Base-by-base conservation (phyloP, 2,113 vertebrate species). In the Pantherophis guttatus region DNA sequence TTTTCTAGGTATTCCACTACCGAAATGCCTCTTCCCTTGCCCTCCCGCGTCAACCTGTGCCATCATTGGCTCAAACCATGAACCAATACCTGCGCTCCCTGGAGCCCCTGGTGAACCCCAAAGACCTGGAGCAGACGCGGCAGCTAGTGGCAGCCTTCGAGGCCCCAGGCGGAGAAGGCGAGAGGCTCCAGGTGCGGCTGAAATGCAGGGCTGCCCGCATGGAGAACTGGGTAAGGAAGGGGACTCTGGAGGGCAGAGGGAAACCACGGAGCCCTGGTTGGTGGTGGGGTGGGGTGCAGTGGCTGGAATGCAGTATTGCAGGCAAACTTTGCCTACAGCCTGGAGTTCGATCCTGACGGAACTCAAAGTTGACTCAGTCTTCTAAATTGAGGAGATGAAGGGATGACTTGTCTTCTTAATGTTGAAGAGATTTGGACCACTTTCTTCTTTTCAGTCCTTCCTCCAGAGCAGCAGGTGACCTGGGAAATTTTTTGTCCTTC, bases 201-300 rank as follows among this genome's bases (percentile, higher is more conserved):
- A 96, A 98, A 93, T 98, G 86, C 44, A 96, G 98, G 92, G 97
- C 97, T 2, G 97, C 96, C 75, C 90, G 95, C 89, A 96, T 95
- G 13, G 97, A 97, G 90, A 98, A 98, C 96, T 98, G 98, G 98
- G 98, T 98, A 91, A 89, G 97, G 94, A 57, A 81, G 17, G 3
- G 33, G 13, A 0, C 3, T 8, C 9, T 19, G 48, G 91, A 33
- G 23, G 33, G 23, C 50, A 24, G 89, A 1, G 26, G 23, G 8
- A 29, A 65, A 65, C 26, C 11, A 5, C 13, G 62, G 65, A 15
- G 29, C 29, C 29, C 29, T 70, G 29, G 3, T 44, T 44, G 39
- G 39, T 44, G 39, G 39, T 44, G 39, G 39, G 39, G 39, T 39
- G 57, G 24, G 26, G 12, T 15, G 1, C 29, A 70, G 29, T n/a